These are phyloP conservation scores for Spinus pinus DNA, from an alignment of 2,797 vertebrate species.

Conservation along the genomic window DNA sequence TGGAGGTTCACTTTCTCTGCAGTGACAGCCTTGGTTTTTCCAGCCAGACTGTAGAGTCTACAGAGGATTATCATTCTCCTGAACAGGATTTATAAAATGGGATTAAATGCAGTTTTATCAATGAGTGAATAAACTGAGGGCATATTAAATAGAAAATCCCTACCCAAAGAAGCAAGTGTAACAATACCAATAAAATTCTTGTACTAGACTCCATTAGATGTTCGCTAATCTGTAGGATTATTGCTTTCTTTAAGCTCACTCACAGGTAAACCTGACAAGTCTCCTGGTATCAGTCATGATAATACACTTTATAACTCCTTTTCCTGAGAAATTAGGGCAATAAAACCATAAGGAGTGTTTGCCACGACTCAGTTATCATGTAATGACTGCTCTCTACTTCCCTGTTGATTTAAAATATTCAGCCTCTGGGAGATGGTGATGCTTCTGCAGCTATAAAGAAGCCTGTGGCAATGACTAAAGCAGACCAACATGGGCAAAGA, in stretches of 20 bases:
- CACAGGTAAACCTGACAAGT: background rate
- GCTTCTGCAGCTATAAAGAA: background rate
- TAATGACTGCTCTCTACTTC: background rate
- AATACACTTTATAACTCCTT: background rate
- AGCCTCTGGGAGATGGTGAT: background rate
- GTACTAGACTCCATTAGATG: background rate
- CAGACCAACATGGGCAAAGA: background rate
- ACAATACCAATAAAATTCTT: background rate
- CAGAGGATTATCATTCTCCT: background rate
- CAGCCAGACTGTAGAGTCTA: background rate
- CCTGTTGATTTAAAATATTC: background rate
- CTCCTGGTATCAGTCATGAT: background rate
- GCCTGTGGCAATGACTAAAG: background rate
- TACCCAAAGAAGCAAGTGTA: background rate
- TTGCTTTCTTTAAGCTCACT: background rate
- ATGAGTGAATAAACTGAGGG: background rate
- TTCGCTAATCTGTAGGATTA: conserved; percentile 10
- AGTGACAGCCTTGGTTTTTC: background rate
- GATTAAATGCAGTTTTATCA: conserved; percentile 29
- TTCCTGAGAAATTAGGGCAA: conserved; percentile 25
- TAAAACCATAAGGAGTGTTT: background rate
- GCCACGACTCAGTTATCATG: background rate
- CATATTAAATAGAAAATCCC: conserved; percentile 7
- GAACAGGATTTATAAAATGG: conserved; percentile 27
- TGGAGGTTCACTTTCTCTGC: background rate